Base-by-base conservation (phyloP, 2,888 invertebrate genomes). In the Aspidiotus destructor region DNA sequence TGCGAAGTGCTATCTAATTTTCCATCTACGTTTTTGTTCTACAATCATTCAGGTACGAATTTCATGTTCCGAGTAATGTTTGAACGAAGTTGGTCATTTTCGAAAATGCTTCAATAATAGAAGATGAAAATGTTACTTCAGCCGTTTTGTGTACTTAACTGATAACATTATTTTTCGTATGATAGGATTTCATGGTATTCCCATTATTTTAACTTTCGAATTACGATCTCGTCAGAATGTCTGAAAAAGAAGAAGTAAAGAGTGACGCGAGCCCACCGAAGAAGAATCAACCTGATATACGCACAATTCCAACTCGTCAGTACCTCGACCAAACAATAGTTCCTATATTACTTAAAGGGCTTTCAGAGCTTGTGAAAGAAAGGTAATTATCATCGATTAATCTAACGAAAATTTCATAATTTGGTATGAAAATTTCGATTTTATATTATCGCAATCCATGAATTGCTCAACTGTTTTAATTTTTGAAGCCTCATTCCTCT, bases 291-390 rank as follows among this genome's bases (percentile, higher is more conserved):
- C 44, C 62, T 9, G 69, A 69, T 57, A 28, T 69, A 44, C 62
- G 69, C 41, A 44, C 69, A 8, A 69, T 69, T 72, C 96, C 97
- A 6, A 96, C 97, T 0, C 84, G 97, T 67, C 96, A 97, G 75
- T 99, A 99, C 79, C 81, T 99, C 71, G 98, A 99, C 77, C 95
- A 96, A 79, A 98, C 98, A 0, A 95, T 99, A 52, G 96, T 98
- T 6, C 98, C 98, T 0, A 92, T 96, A 75, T 80, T 99, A 68
- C 82, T 97, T 41, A 93, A 94, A 77, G 98, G 92, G 0, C 81
- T 99, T 72, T 90, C 94, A 52, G 88, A 88, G 13, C 79, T 98
- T 72, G 93, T 95, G 44, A 94, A 95, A 77, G 97, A 98, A 78
- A 83, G 84, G 82, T n/a, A 15, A 55, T n/a, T 6, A 48, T 44